phyloP scores from a whole-genome alignment of 2,888 invertebrate species.

The Hirtodrosophila cameraria region DNA sequence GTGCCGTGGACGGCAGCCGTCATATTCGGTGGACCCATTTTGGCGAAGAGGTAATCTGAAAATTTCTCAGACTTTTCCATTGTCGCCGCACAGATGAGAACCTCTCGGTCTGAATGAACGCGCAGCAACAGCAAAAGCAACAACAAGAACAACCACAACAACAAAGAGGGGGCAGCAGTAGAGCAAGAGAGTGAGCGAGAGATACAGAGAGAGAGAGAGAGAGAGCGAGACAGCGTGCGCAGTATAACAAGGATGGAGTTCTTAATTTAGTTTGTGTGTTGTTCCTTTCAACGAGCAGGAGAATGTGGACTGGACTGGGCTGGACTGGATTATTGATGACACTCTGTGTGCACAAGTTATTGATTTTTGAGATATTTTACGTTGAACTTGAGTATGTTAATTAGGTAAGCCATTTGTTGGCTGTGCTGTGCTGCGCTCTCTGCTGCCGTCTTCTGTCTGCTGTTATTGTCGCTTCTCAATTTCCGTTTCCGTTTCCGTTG shows the following conservation, averaged over 20 bases:
- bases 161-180: no score
- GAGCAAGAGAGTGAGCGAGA: no score
- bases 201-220: not conserved
- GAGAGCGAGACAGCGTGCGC: slow-evolving; percentile 31
- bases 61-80: slow-evolving; percentile 88
- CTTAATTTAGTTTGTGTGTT: no score
- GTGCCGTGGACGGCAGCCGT: slow-evolving; percentile 84
- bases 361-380: slow-evolving; percentile 83
- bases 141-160: no score
- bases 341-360: slow-evolving; percentile 58
- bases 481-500: not conserved
- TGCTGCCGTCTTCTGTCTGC: not conserved
- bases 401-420: slow-evolving; percentile 80
- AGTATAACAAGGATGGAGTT: not conserved
- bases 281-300: no score
- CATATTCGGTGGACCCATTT: slow-evolving; percentile 88
- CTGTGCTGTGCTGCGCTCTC: not conserved
- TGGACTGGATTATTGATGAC: no score
- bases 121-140: slow-evolving; percentile 29
- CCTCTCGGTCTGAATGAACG: slow-evolving; percentile 3
- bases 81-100: slow-evolving; percentile 62
- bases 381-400: slow-evolving; percentile 83
- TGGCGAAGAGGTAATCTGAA: slow-evolving; percentile 92
- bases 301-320: no score
- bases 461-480: no score